Base-by-base conservation (phyloP, 2,888 invertebrate genomes). In the Leucozona laternaria region DNA sequence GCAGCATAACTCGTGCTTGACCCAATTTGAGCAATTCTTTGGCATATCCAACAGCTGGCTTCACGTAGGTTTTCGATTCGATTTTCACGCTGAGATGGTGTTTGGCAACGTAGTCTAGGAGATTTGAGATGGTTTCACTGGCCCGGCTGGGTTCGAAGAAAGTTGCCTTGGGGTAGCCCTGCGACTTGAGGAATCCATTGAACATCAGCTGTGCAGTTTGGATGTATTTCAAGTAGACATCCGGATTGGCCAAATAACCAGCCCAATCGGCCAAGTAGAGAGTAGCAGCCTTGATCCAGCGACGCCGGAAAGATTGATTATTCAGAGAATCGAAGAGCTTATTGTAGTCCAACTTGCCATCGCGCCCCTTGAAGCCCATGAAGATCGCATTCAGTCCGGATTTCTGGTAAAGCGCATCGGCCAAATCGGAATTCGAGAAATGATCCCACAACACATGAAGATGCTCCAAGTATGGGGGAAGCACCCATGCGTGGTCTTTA, bases 271-370 rank as follows among this genome's bases (percentile, higher is more conserved):
- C 96, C 86, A 97, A 93, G 90, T 96, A 96, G 86, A 95, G 94
- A 1, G 97, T 96, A 10, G 96, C 94, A 6, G 95, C 94, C 89
- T 95, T 95, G 88, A 97, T 96, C 97, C 97, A 97, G 88, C 96
- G 95, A 64, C 96, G 94, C 87, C 97, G 94, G 89, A 97, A 96
- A 60, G 95, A 95, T 78, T 96, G 96, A 90, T 97, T 97, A 90
- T 97, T 96, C 88, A 97, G 94, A 88, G 96, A 95, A 89, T 95
- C 96, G 88, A 96, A 94, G 90, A 97, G 95, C 88, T 94, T 94
- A 57, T 95, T 95, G 89, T 96, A 96, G 90, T 95, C 95, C 79
- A 97, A 92, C 84, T 94, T 95, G 0, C 96, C 97, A 75, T 95
- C 94, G 1, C 95, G 93, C 28, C 95, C 95, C 4, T 94, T 94